Evolutionary conservation across 30 jellyfish, hydroid and myxozoan genomes (phyloP).

Genomic region (Morbakka virulenta): DNA sequence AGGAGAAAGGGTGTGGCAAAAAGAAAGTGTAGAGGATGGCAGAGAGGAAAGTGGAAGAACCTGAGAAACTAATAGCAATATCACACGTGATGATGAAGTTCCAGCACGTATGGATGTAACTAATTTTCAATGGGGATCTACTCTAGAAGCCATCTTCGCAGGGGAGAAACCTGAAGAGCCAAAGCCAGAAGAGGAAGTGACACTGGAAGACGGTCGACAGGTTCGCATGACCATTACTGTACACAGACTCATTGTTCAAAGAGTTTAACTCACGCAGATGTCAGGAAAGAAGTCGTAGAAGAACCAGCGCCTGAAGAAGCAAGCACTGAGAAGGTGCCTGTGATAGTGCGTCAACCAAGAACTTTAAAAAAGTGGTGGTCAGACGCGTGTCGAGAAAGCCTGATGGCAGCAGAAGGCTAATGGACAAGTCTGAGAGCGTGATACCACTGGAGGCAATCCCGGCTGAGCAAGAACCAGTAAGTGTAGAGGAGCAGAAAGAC

Average conservation of each 20-base stretch:
- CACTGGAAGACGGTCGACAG: too few relatives aligned
- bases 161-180: too few relatives aligned
- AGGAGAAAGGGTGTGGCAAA: too few relatives aligned
- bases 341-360: slow-evolving; percentile 17
- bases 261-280: slow-evolving; percentile 77
- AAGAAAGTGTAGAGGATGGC: too few relatives aligned
- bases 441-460: slow-evolving; percentile 54
- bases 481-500: slow-evolving; percentile 32
- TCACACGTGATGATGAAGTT: too few relatives aligned
- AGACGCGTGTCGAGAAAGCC: slow-evolving; percentile 49
- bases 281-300: slow-evolving; percentile 70
- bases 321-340: slow-evolving; percentile 33
- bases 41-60: too few relatives aligned
- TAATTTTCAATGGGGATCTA: too few relatives aligned
- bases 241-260: slow-evolving; percentile 62
- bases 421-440: slow-evolving; percentile 67
- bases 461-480: slow-evolving; percentile 54
- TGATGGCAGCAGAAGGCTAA: slow-evolving; percentile 68
- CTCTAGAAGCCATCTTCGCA: too few relatives aligned
- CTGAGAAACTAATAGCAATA: too few relatives aligned
- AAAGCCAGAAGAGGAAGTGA: slow-evolving; percentile 41
- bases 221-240: slow-evolving; percentile 55
- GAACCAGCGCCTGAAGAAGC: slow-evolving; percentile 68
- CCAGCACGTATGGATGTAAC: too few relatives aligned
- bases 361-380: slow-evolving; percentile 68